These are phyloP conservation scores for Drosophila leonis DNA, from an alignment of 2,888 invertebrate species.

Conservation along the genomic window DNA sequence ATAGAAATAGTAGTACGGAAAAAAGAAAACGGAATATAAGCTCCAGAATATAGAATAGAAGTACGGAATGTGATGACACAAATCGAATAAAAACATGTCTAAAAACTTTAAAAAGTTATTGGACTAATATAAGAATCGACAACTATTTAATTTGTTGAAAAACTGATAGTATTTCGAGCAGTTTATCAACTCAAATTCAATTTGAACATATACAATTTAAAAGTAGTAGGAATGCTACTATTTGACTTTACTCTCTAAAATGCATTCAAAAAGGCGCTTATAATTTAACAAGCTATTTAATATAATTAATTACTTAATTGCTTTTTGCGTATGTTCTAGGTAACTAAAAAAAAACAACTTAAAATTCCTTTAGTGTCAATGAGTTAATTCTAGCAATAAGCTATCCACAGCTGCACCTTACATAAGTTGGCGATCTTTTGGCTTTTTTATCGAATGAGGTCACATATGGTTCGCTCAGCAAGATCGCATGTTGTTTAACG, in stretches of 20 bases:
- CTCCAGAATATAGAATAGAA: too few species aligned
- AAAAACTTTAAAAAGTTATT: too few species aligned
- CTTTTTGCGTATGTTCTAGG: neutral
- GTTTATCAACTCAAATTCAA: neutral
- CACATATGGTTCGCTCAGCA: constrained; percentile 4
- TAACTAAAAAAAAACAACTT: neutral
- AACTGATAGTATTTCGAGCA: neutral
- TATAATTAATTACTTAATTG: neutral
- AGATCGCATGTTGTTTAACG: constrained; percentile 9
- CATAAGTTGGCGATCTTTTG: neutral
- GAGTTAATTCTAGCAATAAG: neutral
- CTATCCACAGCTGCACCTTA: neutral
- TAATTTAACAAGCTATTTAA: neutral
- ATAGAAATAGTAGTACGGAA: neutral
- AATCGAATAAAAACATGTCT: neutral
- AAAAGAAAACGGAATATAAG: neutral
- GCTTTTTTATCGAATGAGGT: constrained; percentile 21
- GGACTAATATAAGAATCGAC: neutral
- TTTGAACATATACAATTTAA: neutral
- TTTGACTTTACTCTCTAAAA: neutral
- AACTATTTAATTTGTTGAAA: neutral
- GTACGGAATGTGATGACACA: too few species aligned
- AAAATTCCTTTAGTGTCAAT: neutral
- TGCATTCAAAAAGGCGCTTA: neutral
- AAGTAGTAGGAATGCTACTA: neutral